Conservation (phyloP, 2,888 invertebrate genomes). For the Auanema sp. region DNA sequence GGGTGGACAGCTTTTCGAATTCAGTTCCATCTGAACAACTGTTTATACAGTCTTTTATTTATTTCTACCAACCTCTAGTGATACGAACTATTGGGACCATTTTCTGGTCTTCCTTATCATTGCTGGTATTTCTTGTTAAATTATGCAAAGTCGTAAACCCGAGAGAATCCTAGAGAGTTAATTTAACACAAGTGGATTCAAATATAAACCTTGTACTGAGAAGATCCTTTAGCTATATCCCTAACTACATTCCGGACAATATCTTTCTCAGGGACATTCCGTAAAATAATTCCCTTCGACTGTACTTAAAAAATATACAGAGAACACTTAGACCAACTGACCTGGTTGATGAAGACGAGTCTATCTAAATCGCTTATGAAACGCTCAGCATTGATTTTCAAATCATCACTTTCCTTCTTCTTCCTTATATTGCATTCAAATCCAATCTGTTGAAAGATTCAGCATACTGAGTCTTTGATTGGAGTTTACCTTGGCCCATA, state of each 20-base stretch:
- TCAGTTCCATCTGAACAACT: constrained; percentile 32
- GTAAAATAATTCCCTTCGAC: constrained; percentile 18
- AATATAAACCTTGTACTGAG: constrained; percentile 28
- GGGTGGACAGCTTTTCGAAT: constrained; percentile 20
- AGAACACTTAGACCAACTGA: constrained; percentile 2
- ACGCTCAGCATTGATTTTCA: constrained; percentile 28
- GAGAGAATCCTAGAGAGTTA: constrained; percentile 24
- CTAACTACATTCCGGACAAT: constrained; percentile 31
- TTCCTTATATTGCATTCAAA: constrained; percentile 40
- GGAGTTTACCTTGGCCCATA: constrained; percentile 8
- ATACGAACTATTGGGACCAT: constrained; percentile 41
- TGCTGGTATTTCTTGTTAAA: constrained; percentile 34
- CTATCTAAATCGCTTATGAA: constrained; percentile 31
- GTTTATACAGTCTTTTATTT: neutral
- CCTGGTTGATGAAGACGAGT: constrained; percentile 33
- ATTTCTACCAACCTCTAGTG: constrained; percentile 23
- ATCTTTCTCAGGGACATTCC: constrained; percentile 22
- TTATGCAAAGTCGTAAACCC: constrained; percentile 31
- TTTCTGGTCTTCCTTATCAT: constrained; percentile 42
- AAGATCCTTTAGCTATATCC: constrained; percentile 31
- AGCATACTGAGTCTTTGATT: neutral
- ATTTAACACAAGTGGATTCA: neutral
- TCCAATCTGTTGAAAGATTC: constrained; percentile 24
- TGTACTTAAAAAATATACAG: constrained; percentile 2
- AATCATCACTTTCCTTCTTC: constrained; percentile 37